These are phyloP conservation scores for Phyllostomus discolor DNA, from an alignment of 2,113 vertebrate species.

Conservation along the genomic window DNA sequence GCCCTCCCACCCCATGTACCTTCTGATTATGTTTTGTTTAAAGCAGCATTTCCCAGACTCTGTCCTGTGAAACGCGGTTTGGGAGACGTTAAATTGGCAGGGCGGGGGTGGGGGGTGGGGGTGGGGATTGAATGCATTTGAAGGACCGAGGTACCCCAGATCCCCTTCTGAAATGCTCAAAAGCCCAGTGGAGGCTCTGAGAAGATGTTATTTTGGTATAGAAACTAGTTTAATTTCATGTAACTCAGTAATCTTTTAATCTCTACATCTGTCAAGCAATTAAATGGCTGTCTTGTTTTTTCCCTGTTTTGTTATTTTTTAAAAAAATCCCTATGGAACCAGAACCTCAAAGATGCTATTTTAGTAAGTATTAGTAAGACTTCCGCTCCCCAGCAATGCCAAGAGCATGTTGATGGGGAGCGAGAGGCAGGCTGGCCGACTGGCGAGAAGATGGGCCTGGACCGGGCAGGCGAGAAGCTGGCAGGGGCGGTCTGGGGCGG, in stretches of 20 bases:
- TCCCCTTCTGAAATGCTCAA: neutral
- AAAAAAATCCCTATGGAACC: neutral
- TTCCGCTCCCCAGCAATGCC: neutral
- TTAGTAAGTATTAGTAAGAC: neutral
- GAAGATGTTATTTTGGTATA: neutral
- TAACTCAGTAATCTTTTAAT: neutral
- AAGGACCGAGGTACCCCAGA: neutral
- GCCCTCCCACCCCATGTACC: neutral
- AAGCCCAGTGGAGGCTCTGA: neutral
- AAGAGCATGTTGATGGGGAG: neutral
- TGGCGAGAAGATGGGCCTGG: neutral
- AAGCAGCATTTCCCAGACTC: neutral
- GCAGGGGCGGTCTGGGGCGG: too few species aligned
- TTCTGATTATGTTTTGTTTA: slow-evolving; percentile 15
- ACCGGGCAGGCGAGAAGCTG: neutral
- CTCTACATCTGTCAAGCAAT: neutral
- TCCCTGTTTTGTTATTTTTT: neutral
- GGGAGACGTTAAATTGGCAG: neutral
- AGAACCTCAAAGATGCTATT: neutral
- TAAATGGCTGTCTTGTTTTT: neutral
- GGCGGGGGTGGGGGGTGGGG: too few species aligned
- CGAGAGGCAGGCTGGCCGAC: neutral
- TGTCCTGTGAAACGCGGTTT: neutral
- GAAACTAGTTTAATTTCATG: neutral
- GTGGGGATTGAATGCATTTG: neutral